phyloP scores from a whole-genome alignment of 1,140 invertebrate genomes.

The Musca domestica region DNA sequence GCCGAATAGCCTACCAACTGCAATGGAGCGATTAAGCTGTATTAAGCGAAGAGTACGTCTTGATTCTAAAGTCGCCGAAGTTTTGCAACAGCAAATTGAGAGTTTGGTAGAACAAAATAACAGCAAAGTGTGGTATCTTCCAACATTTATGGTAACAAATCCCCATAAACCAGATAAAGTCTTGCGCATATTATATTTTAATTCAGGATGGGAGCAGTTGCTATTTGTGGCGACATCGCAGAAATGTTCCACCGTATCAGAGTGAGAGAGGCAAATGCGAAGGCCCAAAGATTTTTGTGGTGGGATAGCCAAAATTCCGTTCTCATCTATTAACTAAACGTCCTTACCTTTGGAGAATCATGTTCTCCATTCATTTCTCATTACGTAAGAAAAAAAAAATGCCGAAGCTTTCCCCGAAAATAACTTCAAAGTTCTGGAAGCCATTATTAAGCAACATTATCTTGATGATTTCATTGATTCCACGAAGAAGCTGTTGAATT shows the following conservation, averaged over 20 bases:
- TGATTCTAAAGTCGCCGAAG: no score
- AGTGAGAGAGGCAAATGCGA: background rate
- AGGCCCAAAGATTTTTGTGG: conserved; percentile 14
- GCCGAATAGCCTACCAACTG: no score
- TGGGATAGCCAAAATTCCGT: background rate
- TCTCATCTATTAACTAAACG: conserved; percentile 5
- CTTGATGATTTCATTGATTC: conserved; percentile 49
- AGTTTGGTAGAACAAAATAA: no score
- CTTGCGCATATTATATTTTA: background rate
- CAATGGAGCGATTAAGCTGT: no score
- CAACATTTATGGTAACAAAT: no score
- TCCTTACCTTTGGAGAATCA: conserved; percentile 41
- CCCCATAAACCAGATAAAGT: no score
- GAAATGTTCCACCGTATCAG: conserved; percentile 17
- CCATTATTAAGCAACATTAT: conserved; percentile 41
- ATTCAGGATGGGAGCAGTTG: background rate
- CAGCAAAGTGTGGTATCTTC: no score
- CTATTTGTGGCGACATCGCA: conserved; percentile 6
- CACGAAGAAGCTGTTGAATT: conserved; percentile 27
- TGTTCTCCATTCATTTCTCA: conserved; percentile 43
- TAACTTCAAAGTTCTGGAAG: conserved; percentile 32
- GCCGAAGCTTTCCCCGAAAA: conserved; percentile 33
- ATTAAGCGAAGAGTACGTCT: no score
- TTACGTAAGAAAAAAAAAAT: conserved; percentile 43
- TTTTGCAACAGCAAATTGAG: no score